phyloP scores from a whole-genome alignment of 2,797 vertebrate genomes.

The Potorous gilbertii region DNA sequence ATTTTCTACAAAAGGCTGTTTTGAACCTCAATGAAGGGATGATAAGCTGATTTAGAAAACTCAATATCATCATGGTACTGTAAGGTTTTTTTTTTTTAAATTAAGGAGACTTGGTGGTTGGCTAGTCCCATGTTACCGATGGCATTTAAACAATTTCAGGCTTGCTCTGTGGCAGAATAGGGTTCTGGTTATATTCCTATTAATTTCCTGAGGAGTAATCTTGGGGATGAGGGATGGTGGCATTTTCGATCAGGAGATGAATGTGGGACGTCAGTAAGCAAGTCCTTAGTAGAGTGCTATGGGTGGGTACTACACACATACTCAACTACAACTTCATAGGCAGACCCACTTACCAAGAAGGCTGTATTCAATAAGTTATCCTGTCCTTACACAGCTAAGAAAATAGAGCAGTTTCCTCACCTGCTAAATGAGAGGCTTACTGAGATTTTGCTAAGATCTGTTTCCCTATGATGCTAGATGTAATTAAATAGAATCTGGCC shows the following conservation, averaged over 20 bases:
- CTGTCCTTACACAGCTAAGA: slow-evolving; percentile 2
- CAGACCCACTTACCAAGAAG: neutral
- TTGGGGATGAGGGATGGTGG: neutral
- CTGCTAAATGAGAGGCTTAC: slow-evolving; percentile 34
- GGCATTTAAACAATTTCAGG: neutral
- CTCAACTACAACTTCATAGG: neutral
- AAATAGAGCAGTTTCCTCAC: neutral
- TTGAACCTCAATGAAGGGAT: neutral
- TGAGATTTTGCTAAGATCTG: neutral
- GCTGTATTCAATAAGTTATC: neutral
- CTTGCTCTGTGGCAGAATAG: neutral
- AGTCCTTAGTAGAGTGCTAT: slow-evolving; percentile 16
- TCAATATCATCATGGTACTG: neutral
- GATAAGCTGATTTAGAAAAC: neutral
- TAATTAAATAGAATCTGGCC: slow-evolving; percentile 9
- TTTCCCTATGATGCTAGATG: slow-evolving; percentile 13
- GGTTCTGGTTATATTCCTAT: slow-evolving; percentile 1
- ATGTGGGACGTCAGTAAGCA: neutral
- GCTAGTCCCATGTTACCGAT: neutral
- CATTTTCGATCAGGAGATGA: neutral
- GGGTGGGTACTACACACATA: neutral
- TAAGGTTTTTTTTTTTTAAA: slow-evolving; percentile 31
- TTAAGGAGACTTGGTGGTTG: neutral
- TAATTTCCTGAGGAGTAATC: slow-evolving; percentile 21
- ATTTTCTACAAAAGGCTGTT: neutral